These are phyloP conservation scores for Recurvirostra avosetta DNA, from an alignment of 2,113 vertebrate species.

Conservation along the genomic window DNA sequence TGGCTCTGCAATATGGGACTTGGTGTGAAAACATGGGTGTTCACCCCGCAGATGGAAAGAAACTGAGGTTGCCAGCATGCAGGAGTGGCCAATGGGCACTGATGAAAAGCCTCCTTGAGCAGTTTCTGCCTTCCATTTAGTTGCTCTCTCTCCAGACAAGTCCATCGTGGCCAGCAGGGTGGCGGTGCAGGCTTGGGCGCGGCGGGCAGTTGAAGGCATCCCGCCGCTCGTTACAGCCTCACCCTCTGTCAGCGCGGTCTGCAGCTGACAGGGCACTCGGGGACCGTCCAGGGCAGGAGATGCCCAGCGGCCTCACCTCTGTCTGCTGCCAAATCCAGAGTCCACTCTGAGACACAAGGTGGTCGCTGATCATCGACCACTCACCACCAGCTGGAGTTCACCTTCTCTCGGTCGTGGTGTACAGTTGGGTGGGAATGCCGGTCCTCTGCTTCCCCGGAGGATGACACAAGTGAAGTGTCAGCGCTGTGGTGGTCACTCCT, in stretches of 20 bases:
- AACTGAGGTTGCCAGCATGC: neutral
- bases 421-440: neutral
- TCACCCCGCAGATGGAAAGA: neutral
- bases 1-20: neutral
- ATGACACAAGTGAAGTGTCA: neutral
- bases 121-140: neutral
- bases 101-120: neutral
- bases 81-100: neutral
- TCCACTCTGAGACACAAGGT: neutral
- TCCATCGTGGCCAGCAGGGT: neutral
- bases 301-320: neutral
- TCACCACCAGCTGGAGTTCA: neutral
- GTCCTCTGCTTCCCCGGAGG: neutral
- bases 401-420: neutral
- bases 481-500: neutral
- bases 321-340: neutral
- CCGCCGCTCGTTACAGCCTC: rapidly evolving
- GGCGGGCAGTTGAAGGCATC: neutral
- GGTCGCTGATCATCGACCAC: neutral
- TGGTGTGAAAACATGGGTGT: neutral
- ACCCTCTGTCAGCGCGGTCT: rapidly evolving
- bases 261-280: neutral
- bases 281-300: neutral
- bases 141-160: neutral
- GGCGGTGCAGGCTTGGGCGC: neutral